Evolutionary conservation across 2,888 invertebrate genomes (phyloP).

Genomic region (Euproctis similis): DNA sequence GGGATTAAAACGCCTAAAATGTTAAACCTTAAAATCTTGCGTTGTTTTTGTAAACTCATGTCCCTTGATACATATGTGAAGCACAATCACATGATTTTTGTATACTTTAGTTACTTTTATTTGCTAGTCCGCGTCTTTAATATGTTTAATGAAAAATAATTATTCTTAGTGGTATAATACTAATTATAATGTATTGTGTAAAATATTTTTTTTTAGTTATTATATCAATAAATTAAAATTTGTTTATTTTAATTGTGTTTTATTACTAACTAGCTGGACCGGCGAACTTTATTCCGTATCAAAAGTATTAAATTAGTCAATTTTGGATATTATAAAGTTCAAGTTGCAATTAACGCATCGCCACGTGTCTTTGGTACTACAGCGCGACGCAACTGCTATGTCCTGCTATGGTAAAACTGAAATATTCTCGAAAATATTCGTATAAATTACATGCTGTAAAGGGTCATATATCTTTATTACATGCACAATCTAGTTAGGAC

Average conservation of each 20-base stretch:
- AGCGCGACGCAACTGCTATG: too few relatives aligned
- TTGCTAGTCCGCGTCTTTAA: slow-evolving; percentile 72
- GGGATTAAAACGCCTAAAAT: slow-evolving; percentile 21
- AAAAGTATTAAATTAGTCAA: too few relatives aligned
- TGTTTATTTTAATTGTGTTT: slow-evolving; percentile 66
- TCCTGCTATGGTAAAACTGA: too few relatives aligned
- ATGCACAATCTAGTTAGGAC: too few relatives aligned
- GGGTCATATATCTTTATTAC: too few relatives aligned
- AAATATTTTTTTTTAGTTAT: slow-evolving; percentile 71
- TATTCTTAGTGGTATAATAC: slow-evolving; percentile 74
- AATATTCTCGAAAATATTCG: too few relatives aligned
- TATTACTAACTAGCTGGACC: too few relatives aligned
- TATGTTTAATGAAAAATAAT: slow-evolving; percentile 65
- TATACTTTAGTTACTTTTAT: slow-evolving; percentile 58
- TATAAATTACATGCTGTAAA: too few relatives aligned
- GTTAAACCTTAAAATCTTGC: slow-evolving; percentile 11
- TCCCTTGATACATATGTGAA: slow-evolving; percentile 27
- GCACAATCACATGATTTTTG: slow-evolving; percentile 40
- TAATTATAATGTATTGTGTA: slow-evolving; percentile 75
- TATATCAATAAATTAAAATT: slow-evolving; percentile 76
- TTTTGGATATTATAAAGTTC: too few relatives aligned
- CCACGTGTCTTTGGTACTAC: too few relatives aligned
- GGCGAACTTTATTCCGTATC: too few relatives aligned
- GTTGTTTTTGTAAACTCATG: slow-evolving; percentile 15
- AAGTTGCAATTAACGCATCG: too few relatives aligned